A percentile compares a stretch with the other conserved stretches of the same genome.
phyloP scores from a whole-genome alignment of 2,888 invertebrate genomes.

The Leptinotarsa haldemani region DNA sequence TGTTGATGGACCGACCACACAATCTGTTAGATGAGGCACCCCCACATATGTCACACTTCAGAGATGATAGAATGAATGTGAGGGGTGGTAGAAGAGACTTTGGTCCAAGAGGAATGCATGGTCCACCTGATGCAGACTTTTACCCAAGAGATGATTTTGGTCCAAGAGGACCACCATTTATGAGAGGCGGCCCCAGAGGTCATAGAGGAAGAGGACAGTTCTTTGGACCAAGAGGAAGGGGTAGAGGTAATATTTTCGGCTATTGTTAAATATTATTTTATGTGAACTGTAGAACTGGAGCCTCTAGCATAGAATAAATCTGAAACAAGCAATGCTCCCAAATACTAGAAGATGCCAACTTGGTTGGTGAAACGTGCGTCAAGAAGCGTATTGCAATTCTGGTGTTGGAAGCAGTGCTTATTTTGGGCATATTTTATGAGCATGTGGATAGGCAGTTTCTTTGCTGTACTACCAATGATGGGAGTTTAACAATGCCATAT shows the following conservation, averaged over 20 bases:
- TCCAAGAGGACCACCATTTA: conserved; percentile 49
- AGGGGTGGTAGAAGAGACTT: conserved; percentile 55
- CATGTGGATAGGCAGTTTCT: too few relatives aligned
- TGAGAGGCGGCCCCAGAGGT: conserved; percentile 51
- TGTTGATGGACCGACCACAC: conserved; percentile 38
- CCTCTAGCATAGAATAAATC: too few relatives aligned
- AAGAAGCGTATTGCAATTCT: too few relatives aligned
- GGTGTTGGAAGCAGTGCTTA: too few relatives aligned
- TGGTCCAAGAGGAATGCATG: conserved; percentile 48
- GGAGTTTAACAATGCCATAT: too few relatives aligned
- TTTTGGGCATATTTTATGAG: too few relatives aligned
- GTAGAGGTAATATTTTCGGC: conserved; percentile 25
- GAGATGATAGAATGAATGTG: conserved; percentile 48
- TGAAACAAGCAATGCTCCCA: too few relatives aligned
- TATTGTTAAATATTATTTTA: too few relatives aligned
- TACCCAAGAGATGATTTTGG: conserved; percentile 54
- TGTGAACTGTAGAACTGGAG: too few relatives aligned
- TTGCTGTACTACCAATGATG: too few relatives aligned
- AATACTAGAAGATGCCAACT: too few relatives aligned
- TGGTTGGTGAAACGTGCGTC: too few relatives aligned
- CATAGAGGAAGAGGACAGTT: conserved; percentile 31
- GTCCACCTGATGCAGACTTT: conserved; percentile 50
- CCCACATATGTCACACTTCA: conserved; percentile 33
- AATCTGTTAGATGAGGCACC: conserved; percentile 36
- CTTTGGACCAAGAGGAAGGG: conserved; percentile 34